Evolutionary conservation across 2,113 vertebrate genomes (phyloP).

Genomic region (Athene cunicularia): DNA sequence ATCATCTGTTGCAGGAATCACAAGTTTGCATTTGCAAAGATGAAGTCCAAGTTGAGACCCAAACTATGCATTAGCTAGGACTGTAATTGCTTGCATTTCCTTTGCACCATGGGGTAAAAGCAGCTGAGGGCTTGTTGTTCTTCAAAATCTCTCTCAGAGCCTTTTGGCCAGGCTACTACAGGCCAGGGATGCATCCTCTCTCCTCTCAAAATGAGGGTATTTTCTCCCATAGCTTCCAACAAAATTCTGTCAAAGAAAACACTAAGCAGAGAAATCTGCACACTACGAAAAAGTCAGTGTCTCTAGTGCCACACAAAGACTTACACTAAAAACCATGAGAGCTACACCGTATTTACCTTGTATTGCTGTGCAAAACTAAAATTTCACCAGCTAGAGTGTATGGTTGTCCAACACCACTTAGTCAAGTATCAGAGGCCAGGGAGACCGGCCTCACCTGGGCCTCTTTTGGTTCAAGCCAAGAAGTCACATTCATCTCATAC

Average conservation of each 20-base stretch:
- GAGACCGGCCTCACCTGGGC: neutral
- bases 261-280: neutral
- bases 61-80: neutral
- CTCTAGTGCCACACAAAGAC: neutral
- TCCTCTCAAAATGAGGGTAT: neutral
- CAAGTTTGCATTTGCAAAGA: neutral
- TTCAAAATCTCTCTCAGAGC: neutral
- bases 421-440: neutral
- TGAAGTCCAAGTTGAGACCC: neutral
- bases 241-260: neutral
- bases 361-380: neutral
- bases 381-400: neutral
- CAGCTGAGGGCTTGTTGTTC: neutral
- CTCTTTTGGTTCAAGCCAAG: neutral
- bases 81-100: neutral
- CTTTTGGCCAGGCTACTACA: neutral
- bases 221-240: neutral
- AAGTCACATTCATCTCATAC: neutral
- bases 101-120: neutral
- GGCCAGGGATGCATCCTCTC: neutral
- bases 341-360: neutral
- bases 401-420: neutral
- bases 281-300: neutral
- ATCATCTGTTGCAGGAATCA: neutral
- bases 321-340: rapidly evolving